A percentile compares a stretch with the other conserved stretches of the same genome.
Evolutionary conservation across 2,888 invertebrate genomes (phyloP).

Genomic region (Notodonta ziczac): DNA sequence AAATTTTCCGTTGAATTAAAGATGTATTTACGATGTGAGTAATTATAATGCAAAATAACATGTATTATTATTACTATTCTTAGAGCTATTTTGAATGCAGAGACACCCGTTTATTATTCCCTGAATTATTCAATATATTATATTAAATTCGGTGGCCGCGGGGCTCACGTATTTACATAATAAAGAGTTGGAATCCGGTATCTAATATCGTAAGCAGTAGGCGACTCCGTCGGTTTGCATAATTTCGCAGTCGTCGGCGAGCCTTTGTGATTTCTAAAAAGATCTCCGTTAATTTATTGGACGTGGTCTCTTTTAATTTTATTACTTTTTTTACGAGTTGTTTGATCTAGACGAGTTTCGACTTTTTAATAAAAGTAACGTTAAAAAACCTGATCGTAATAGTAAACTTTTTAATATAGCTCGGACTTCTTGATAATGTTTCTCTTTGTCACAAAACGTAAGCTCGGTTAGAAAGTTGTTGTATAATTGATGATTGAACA

Average conservation of each 20-base stretch:
- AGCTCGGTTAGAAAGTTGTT: not conserved
- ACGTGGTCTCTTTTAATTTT: slow-evolving; percentile 18
- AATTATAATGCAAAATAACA: too few species aligned
- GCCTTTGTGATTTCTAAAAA: slow-evolving; percentile 42
- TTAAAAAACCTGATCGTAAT: slow-evolving; percentile 11
- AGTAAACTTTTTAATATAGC: slow-evolving; percentile 1
- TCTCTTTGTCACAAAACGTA: not conserved
- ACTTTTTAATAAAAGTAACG: slow-evolving; percentile 10
- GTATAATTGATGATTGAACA: not conserved
- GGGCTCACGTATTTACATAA: slow-evolving; percentile 58
- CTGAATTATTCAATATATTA: slow-evolving; percentile 58
- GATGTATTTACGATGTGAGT: too few species aligned
- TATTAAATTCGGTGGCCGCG: slow-evolving; percentile 53
- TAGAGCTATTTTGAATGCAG: too few species aligned
- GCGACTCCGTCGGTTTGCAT: slow-evolving; percentile 44
- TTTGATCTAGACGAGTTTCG: slow-evolving; percentile 8
- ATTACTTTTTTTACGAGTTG: slow-evolving; percentile 7
- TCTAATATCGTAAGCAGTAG: slow-evolving; percentile 46
- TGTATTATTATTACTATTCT: too few species aligned
- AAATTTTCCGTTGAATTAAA: too few species aligned
- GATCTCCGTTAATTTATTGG: slow-evolving; percentile 30
- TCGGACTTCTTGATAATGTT: not conserved
- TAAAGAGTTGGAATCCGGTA: slow-evolving; percentile 50
- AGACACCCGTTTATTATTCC: slow-evolving; percentile 46
- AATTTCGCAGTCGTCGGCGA: slow-evolving; percentile 42